Evolutionary conservation across 2,888 invertebrate genomes (phyloP).

Genomic region (Drosophila robusta): DNA sequence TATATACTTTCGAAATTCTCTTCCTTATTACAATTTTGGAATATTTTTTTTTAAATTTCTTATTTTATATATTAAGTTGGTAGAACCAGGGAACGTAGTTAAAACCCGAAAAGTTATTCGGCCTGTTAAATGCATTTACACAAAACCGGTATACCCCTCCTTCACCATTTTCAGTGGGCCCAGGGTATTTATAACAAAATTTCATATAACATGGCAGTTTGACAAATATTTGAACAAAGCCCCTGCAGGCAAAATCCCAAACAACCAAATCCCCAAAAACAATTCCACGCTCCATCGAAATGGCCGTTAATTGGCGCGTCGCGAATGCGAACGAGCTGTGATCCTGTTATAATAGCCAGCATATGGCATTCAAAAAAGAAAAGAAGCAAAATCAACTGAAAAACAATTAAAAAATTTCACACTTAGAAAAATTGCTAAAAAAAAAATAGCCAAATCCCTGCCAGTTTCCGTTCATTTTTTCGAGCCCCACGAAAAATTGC

Average conservation of each 20-base stretch:
- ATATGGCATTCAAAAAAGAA: slow-evolving; percentile 30
- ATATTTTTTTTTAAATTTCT: too few relatives aligned
- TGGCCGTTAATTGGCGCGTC: slow-evolving; percentile 43
- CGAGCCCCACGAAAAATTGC: slow-evolving; percentile 59
- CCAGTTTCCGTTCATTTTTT: slow-evolving; percentile 54
- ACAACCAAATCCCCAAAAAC: slow-evolving; percentile 14
- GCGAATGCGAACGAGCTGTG: slow-evolving; percentile 16
- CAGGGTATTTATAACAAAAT: slow-evolving; percentile 1
- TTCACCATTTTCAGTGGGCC: neutral
- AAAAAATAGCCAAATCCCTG: slow-evolving; percentile 32
- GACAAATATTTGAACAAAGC: slow-evolving; percentile 35
- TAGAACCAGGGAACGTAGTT: too few relatives aligned
- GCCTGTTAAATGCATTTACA: too few relatives aligned
- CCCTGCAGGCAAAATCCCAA: neutral
- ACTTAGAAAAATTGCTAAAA: slow-evolving; percentile 32
- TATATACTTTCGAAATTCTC: too few relatives aligned
- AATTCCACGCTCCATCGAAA: slow-evolving; percentile 31
- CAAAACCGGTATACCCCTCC: neutral
- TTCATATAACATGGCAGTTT: slow-evolving; percentile 3
- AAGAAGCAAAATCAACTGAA: slow-evolving; percentile 34
- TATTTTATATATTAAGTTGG: too few relatives aligned
- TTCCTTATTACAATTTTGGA: too few relatives aligned
- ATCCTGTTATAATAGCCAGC: slow-evolving; percentile 45
- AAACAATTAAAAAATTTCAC: slow-evolving; percentile 69
- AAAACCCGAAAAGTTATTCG: too few relatives aligned